Base-by-base conservation (phyloP, 2,888 invertebrate species). In the Aphodius granarius region DNA sequence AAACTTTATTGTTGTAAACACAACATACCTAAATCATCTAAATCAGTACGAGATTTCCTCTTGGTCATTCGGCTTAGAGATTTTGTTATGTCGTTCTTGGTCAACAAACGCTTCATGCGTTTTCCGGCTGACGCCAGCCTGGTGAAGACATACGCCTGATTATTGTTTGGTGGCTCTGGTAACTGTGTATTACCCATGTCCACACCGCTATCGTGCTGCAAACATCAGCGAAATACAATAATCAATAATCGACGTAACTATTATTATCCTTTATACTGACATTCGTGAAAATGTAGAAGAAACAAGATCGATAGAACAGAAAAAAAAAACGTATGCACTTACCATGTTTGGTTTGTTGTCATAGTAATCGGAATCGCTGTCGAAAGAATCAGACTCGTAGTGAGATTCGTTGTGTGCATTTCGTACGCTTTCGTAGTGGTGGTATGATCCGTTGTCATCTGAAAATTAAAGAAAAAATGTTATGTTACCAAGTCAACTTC, bases 381-480 rank as follows among this genome's bases (percentile, higher is more conserved):
- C 93, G 83, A 94, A 94, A 70, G 93, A 93, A 85, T 94, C 94
- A 81, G 91, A 92, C 80, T 92, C 92, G 79, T 83, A 82, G 85
- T 86, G 78, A 76, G 79, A 77, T 75, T 80, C 81, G 78, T 80
- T 79, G 66, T 81, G 81, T 22, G 80, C 78, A 23, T 66, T 66
- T 78, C 87, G 88, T 79, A 93, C 86, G 21, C 91, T 91, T 87
- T 94, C 94, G 86, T 94, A 93, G 82, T 91, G 89, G 84, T 93
- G 93, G 78, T 92, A 92, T 0, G 91, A 91, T 86, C 93, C 93
- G 79, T 90, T 90, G 84, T 90, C 90, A 84, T 92, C 93, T 93
- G 89, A 15, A 87, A 85, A 75, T 73, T 74, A 78, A 79, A 75
- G 77, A 72, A 77, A 78, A 74, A 5, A 23, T 65, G 20, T 43